Percentiles rank a stretch among this genome's conserved stretches.
These are phyloP conservation scores for Xerus rutilus DNA, from an alignment of 2,797 vertebrate species.

Conservation along the genomic window DNA sequence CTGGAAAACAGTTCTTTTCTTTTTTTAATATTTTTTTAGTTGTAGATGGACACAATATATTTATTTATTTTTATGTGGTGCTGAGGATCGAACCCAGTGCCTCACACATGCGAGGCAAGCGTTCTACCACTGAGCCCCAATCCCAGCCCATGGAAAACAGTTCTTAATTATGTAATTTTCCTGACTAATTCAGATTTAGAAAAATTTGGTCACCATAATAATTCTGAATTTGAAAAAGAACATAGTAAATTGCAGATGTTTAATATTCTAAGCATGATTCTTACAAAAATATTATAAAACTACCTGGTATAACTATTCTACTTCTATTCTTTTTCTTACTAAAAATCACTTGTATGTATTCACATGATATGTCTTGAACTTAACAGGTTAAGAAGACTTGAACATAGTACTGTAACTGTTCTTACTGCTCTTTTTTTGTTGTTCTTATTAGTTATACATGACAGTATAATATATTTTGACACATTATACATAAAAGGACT, in stretches of 20 bases:
- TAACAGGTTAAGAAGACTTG: not conserved
- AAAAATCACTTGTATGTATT: constrained; percentile 39
- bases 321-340: constrained; percentile 12
- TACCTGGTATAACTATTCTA: not conserved
- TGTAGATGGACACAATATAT: no score
- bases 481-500: no score
- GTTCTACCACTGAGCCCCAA: no score
- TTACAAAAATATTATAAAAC: constrained; percentile 33
- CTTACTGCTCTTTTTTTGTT: not conserved
- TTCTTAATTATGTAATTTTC: constrained; percentile 15
- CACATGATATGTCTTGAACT: not conserved
- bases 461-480: no score
- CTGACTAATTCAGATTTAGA: constrained; percentile 45
- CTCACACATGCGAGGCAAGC: no score
- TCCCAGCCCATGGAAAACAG: not conserved
- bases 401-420: not conserved
- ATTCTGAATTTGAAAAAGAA: constrained; percentile 46
- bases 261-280: constrained; percentile 44
- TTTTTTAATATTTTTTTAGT: no score
- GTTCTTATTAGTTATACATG: no score
- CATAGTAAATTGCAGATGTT: constrained; percentile 3
- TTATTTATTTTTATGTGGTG: no score
- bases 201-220: not conserved
- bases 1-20: constrained; percentile 19
- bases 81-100: no score